A percentile compares a stretch with the other conserved stretches of the same genome.
Conservation (phyloP, 2,113 vertebrate species). For the Mobula birostris region DNA sequence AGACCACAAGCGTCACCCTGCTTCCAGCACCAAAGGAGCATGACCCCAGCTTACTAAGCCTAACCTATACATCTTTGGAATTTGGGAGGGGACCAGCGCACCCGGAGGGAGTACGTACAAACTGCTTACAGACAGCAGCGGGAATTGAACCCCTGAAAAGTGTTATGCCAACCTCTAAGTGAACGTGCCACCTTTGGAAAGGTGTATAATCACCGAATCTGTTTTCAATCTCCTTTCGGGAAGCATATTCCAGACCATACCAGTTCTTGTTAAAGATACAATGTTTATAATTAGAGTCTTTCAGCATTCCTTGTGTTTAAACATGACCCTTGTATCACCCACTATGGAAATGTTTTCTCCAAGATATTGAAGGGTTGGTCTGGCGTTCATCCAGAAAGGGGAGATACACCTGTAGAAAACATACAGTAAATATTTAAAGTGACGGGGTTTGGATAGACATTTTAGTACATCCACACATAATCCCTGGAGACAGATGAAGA, state of each 20-base stretch:
- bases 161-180: too few relatives aligned
- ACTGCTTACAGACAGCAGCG: too few relatives aligned
- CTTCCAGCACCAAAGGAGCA: too few relatives aligned
- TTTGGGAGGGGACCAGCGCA: too few relatives aligned
- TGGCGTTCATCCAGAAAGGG: not conserved
- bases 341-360: not conserved
- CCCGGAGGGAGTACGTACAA: too few relatives aligned
- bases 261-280: not conserved
- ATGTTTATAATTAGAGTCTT: not conserved
- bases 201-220: not conserved
- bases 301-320: not conserved
- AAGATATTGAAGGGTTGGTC: not conserved
- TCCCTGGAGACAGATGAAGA: not conserved
- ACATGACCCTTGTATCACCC: not conserved
- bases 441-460: not conserved
- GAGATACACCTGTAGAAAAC: not conserved
- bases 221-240: not conserved
- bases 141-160: too few relatives aligned
- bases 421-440: constrained; percentile 17
- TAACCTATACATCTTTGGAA: too few relatives aligned
- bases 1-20: too few relatives aligned
- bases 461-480: not conserved
- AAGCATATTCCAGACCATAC: not conserved
- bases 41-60: too few relatives aligned
- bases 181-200: too few relatives aligned